Percentiles rank a stretch among this genome's conserved stretches.
These are phyloP conservation scores for Coptotermes formosanus DNA, from an alignment of 1,140 invertebrate genomes.

Conservation along the genomic window DNA sequence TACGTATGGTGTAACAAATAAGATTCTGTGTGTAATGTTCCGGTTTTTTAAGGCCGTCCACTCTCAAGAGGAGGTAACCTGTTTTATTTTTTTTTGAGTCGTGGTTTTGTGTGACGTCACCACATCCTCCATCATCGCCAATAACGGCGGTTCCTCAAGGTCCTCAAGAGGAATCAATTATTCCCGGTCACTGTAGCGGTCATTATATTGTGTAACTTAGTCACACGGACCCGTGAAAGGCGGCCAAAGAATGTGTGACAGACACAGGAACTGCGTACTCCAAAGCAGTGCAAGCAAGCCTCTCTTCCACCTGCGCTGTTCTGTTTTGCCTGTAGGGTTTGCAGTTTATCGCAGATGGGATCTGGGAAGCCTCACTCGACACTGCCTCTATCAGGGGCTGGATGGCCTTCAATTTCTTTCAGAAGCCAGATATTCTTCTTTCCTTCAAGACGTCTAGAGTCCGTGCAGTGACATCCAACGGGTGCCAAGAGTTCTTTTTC, in stretches of 20 bases:
- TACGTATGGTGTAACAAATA: not conserved
- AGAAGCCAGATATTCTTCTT: too few species aligned
- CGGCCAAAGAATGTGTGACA: not conserved
- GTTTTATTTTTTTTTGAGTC: not conserved
- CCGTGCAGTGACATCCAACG: too few species aligned
- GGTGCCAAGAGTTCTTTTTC: too few species aligned
- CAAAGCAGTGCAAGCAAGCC: too few species aligned
- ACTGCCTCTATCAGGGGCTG: too few species aligned
- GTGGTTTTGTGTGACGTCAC: not conserved
- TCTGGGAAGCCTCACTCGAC: too few species aligned
- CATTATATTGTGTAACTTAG: not conserved
- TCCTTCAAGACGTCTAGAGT: too few species aligned
- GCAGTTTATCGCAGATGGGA: too few species aligned
- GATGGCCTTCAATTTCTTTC: too few species aligned
- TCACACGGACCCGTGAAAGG: not conserved
- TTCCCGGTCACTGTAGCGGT: not conserved
- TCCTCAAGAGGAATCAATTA: not conserved
- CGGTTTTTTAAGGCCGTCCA: not conserved
- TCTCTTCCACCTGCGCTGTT: too few species aligned
- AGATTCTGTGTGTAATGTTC: not conserved
- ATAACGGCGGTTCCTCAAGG: not conserved
- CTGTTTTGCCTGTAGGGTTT: too few species aligned
- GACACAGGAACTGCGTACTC: too few species aligned
- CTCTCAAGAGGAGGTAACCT: not conserved
- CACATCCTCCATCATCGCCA: conserved; percentile 3